A percentile compares a stretch with the other conserved stretches of the same genome.
These are phyloP conservation scores for Diarsia brunnea DNA, from an alignment of 2,888 invertebrate species.

Conservation along the genomic window DNA sequence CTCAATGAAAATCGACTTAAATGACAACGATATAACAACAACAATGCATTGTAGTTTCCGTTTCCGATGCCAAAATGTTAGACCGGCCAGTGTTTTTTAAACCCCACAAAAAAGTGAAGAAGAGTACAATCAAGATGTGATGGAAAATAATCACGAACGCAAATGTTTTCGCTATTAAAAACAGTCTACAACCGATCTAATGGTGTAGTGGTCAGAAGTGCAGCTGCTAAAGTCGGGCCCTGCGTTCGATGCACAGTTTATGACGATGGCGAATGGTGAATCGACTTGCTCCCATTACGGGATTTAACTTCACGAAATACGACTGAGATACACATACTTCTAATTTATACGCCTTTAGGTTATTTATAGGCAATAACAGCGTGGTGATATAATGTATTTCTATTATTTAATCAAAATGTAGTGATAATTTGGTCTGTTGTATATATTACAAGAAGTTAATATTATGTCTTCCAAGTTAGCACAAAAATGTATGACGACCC, in stretches of 20 bases:
- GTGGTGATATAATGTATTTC: background rate
- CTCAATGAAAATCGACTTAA: background rate
- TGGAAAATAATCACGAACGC: background rate
- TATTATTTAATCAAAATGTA: background rate
- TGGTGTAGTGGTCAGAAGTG: background rate
- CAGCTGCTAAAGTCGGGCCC: background rate
- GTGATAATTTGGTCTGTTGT: background rate
- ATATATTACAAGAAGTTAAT: background rate
- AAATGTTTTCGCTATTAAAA: background rate
- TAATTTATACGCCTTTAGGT: background rate
- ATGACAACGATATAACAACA: conserved; percentile 6
- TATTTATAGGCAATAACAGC: background rate
- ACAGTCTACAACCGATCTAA: background rate
- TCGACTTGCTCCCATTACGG: background rate
- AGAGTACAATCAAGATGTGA: conserved; percentile 3
- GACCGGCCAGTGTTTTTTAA: conserved; percentile 31
- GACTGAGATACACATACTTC: background rate
- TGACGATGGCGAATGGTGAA: background rate
- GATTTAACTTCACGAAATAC: background rate
- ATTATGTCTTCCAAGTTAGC: conserved; percentile 6
- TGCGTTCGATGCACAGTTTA: background rate
- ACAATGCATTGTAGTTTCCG: conserved; percentile 15
- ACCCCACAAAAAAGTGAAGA: background rate
- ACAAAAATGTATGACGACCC: background rate
- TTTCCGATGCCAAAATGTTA: conserved; percentile 1